Percentiles rank a stretch among this genome's conserved stretches.
These are phyloP conservation scores for Carassius gibelio DNA, from an alignment of 2,113 vertebrate species.

Conservation along the genomic window DNA sequence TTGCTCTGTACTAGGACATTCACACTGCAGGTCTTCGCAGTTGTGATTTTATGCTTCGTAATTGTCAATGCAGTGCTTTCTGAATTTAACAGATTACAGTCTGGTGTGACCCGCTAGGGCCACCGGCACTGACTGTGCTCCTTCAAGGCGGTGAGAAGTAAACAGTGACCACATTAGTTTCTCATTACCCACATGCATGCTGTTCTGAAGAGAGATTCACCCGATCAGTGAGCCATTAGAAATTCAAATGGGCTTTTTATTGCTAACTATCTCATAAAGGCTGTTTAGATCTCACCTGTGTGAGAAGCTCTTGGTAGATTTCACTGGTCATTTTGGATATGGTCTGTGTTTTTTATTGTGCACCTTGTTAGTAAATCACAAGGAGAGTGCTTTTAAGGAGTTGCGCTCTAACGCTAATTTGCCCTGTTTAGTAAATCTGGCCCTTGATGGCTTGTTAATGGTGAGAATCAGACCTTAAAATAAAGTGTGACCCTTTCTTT, in stretches of 20 bases:
- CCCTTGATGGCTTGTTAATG: no score
- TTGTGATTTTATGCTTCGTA: slow-evolving; percentile 4
- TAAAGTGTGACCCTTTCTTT: no score
- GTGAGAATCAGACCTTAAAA: no score
- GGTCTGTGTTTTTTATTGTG: no score
- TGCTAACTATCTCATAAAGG: slow-evolving; percentile 48
- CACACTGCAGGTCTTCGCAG: neutral
- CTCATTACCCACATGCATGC: slow-evolving; percentile 40
- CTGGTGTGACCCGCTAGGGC: neutral
- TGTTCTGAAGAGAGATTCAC: slow-evolving; percentile 51
- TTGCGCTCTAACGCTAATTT: no score
- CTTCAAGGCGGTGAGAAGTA: slow-evolving; percentile 19
- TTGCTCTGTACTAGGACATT: neutral
- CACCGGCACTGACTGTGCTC: neutral
- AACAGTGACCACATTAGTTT: slow-evolving; percentile 33
- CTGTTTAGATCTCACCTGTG: slow-evolving; percentile 53
- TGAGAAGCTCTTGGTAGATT: neutral
- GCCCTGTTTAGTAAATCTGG: no score
- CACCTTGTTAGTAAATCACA: no score
- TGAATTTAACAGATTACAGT: slow-evolving; percentile 22
- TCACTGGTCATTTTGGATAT: no score
- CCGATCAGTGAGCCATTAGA: slow-evolving; percentile 64
- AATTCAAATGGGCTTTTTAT: slow-evolving; percentile 63
- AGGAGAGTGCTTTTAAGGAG: no score
- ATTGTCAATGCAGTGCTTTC: slow-evolving; percentile 15